These are phyloP conservation scores for Spisula solida DNA, from an alignment of 2,888 invertebrate genomes.

Conservation along the genomic window DNA sequence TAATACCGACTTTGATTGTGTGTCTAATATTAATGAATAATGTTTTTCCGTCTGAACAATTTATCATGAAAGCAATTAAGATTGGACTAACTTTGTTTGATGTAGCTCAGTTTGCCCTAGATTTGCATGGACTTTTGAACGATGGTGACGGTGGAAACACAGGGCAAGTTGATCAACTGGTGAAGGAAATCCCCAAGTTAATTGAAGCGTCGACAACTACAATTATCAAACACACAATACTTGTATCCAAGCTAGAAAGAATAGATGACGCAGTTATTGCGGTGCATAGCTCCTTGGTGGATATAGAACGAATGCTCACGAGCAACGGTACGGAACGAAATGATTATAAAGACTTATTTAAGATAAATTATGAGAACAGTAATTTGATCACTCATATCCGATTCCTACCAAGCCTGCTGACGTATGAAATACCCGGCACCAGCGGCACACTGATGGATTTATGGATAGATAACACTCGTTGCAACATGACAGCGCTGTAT, in stretches of 20 bases:
- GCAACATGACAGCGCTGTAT: conserved; percentile 32
- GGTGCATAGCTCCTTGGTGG: conserved; percentile 38
- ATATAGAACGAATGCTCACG: neutral
- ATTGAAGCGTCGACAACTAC: conserved; percentile 28
- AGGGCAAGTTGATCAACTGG: neutral
- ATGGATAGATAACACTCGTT: conserved; percentile 32
- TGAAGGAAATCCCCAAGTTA: neutral
- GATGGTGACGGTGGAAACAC: neutral
- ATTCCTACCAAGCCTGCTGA: conserved; percentile 29
- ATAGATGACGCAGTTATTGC: conserved; percentile 48
- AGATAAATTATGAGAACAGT: conserved; percentile 28
- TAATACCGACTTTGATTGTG: no score
- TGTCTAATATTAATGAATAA: neutral
- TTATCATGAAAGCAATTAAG: neutral
- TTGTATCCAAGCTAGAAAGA: conserved; percentile 38
- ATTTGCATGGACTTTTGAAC: neutral
- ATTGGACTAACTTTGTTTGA: neutral
- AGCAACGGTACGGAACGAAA: neutral
- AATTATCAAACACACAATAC: neutral
- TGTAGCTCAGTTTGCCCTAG: neutral
- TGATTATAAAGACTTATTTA: conserved; percentile 23
- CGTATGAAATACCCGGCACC: conserved; percentile 37
- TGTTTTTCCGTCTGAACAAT: neutral
- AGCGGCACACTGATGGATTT: conserved; percentile 24
- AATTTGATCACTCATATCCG: conserved; percentile 29